phyloP scores from a whole-genome alignment of 2,113 vertebrate genomes.

The Loxodonta africana region DNA sequence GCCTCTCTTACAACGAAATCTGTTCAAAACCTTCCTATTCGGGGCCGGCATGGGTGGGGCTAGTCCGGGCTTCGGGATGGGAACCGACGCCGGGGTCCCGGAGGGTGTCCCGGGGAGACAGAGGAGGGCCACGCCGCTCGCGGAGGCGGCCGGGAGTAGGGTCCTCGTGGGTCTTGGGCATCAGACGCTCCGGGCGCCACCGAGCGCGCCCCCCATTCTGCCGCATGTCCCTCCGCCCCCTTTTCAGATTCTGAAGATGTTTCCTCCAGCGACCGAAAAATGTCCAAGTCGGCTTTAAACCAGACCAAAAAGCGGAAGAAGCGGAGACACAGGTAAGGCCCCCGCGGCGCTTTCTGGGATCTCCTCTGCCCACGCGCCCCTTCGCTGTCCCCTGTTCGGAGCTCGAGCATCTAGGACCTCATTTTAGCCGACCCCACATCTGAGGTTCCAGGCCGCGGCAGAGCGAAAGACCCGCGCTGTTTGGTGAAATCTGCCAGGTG shows the following conservation, averaged over 20 bases:
- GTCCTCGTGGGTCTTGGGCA: not conserved
- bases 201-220: constrained; percentile 50
- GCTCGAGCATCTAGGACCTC: not conserved
- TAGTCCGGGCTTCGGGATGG: not conserved
- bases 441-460: not conserved
- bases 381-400: not conserved
- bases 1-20: constrained; percentile 83
- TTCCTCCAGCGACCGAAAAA: constrained; percentile 96
- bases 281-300: constrained; percentile 95
- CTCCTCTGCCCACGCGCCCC: too few relatives aligned
- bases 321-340: constrained; percentile 96
- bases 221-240: constrained; percentile 76
- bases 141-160: not conserved
- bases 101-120: not conserved
- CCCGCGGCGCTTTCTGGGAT: not conserved
- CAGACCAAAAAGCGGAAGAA: constrained; percentile 99
- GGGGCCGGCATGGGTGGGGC: not conserved
- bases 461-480: not conserved
- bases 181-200: not conserved
- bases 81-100: too few relatives aligned
- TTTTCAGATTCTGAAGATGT: constrained; percentile 97
- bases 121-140: not conserved
- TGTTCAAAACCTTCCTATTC: not conserved
- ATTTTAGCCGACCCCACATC: not conserved
- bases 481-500: not conserved